Evolutionary conservation across 35 echinoderm and acorn worm species (phyloP), one percentile per base, ranked within the genome.

Genomic region (Ophioderma brevispina): DNA sequence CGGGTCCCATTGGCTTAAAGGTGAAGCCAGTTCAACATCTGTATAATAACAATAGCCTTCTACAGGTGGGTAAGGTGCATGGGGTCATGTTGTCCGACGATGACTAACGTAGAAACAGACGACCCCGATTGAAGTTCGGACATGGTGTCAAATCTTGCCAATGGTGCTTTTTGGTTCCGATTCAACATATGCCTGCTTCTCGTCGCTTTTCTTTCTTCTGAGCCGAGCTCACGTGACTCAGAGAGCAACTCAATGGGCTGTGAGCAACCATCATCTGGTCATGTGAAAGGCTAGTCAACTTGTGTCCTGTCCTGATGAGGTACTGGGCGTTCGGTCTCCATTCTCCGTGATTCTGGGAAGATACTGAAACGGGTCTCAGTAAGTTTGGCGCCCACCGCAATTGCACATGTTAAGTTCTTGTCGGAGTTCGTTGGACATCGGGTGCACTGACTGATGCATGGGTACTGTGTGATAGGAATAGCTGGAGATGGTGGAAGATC

Each of bases 11-110:
- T 70, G 59, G 59, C 59, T 70, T 30, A 15, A 15, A 30, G 90
- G 75, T 1, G 90, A 79, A 56, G 92, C 77, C 46, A 89, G 76
- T 34, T 96, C 94, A 32, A 93, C 83, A 35, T 85, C 83, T 37
- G 92, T 91, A 25, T 93, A 96, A 79, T 96, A 96, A 41, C 94
- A 96, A 35, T 96, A 96, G 0, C 94, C 94, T 4, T 96, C 94
- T 0, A 77, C 63, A 30, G 41, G 38, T 32, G 81, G 50, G 23
- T 31, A 41, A 13, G 75, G 49, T 32, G 32, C 31, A 39, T 91
- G 13, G 87, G 78, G 52, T 80, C 86, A 75, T 75, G 85, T 38
- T 77, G 76, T 86, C 83, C n/a, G 40, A 81, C 25, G 84, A 86
- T 80, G 77, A 92, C 39, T 37, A 80, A 39, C 88, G 76, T 90